Evolutionary conservation across 1,140 invertebrate genomes (phyloP), one percentile per base, ranked within the genome.

Genomic region (Panonychus citri): DNA sequence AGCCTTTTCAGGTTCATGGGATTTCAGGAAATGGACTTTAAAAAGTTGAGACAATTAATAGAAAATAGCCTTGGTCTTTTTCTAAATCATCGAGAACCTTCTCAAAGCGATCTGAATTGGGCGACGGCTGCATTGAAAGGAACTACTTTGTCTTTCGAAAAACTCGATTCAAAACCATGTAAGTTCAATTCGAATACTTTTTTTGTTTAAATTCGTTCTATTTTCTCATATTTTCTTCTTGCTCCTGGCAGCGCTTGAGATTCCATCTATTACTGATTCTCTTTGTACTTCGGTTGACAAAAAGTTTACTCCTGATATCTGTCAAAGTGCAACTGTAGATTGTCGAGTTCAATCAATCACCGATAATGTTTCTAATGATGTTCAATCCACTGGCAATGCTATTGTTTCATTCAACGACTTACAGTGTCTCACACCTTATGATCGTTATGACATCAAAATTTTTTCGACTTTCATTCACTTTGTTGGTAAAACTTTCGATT

Each of bases 401-500:
- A 88, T 99, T 68, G 88, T 87, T 55, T 93, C 88, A 60, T 95
- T 99, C 70, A 76, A 82, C 59, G 90, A 98, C 74, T 80, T 98
- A 58, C 88, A 96, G 62, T 98, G 93, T 72, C 81, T 98, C 46
- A 98, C 95, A 49, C 95, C 95, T 58, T 83, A 87, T 74, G 95
- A 94, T 79, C 88, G 95, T 60, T 99, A 99, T 68, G 95, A 99
- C 67, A 93, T 99, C 69, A 98, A 98, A 74, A 81, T 99, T 46
- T 99, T 94, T 67, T 83, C 85, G 56, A 81, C 86, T 2, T 98
- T 97, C 70, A 85, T 99, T 66, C 93, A 98, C 74, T 79, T 99
- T 54, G 94, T 99, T 68, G 95, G 95, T 71, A 99, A 99, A 78
- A 97, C 95, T 1, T 98, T 96, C 69, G 94, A 99, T 73, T 99